Percentiles rank a stretch among this genome's conserved stretches.
Conservation (phyloP, 92 coral and sea anemone species). For the Pocillopora meandrina region DNA sequence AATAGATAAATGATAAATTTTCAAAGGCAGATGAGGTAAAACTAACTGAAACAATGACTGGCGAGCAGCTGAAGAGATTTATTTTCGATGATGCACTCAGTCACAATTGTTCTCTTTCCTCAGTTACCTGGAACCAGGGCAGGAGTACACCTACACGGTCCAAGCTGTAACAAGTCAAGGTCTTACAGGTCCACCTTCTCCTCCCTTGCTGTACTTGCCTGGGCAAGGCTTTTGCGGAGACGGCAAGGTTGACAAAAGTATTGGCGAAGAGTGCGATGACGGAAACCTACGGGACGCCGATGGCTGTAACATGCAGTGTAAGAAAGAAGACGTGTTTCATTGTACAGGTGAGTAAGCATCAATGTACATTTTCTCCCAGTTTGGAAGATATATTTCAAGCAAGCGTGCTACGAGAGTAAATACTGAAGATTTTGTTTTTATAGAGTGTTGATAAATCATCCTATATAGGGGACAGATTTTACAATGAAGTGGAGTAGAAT, state of each 20-base stretch:
- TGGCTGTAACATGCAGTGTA: constrained; percentile 95
- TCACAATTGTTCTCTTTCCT: not conserved
- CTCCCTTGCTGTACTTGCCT: constrained; percentile 82
- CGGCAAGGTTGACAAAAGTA: constrained; percentile 84
- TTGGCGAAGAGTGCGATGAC: constrained; percentile 96
- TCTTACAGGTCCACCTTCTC: constrained; percentile 78
- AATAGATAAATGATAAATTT: too few species aligned
- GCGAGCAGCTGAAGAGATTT: too few species aligned
- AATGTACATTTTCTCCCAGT: too few species aligned
- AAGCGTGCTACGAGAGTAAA: too few species aligned
- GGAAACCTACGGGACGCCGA: constrained; percentile 96
- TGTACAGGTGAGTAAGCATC: constrained; percentile 67
- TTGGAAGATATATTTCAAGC: too few species aligned
- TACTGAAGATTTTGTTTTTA: too few species aligned
- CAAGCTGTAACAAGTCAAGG: constrained; percentile 86
- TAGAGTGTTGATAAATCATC: too few species aligned
- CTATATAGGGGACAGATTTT: too few species aligned
- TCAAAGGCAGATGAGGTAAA: too few species aligned
- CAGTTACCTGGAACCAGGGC: constrained; percentile 59
- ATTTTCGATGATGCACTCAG: too few species aligned
- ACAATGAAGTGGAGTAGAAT: too few species aligned
- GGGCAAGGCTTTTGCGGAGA: constrained; percentile 97
- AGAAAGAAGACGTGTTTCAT: constrained; percentile 96
- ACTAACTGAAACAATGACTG: too few species aligned
- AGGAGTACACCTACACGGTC: constrained; percentile 73